Percentiles rank a stretch among this genome's conserved stretches.
These are phyloP conservation scores for Homarus gammarus DNA, from an alignment of 2,888 invertebrate species.

Conservation along the genomic window DNA sequence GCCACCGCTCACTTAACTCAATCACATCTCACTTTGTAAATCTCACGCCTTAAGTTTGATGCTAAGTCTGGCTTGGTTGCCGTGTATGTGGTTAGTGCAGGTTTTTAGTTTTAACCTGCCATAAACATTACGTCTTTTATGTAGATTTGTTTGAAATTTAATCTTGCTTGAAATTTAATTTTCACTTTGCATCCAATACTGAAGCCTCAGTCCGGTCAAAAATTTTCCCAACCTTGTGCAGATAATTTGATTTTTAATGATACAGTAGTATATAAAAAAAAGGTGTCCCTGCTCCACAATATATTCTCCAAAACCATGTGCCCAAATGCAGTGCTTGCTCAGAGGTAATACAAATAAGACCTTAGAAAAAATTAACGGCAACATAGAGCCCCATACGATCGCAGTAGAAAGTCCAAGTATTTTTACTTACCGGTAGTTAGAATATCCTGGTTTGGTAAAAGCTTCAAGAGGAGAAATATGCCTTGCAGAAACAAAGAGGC, in stretches of 20 bases:
- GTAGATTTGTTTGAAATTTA: conserved; percentile 21
- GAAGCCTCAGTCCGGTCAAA: conserved; percentile 67
- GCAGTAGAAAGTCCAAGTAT: not conserved
- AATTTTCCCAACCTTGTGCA: conserved; percentile 4
- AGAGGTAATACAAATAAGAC: conserved; percentile 55
- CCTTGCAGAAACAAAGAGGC: not conserved
- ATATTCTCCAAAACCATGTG: conserved; percentile 9
- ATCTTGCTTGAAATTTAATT: conserved; percentile 46
- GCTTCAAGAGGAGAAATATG: not conserved
- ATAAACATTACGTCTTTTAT: conserved; percentile 25
- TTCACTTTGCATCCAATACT: conserved; percentile 60
- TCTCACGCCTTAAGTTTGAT: conserved; percentile 60
- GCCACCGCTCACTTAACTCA: conserved; percentile 44
- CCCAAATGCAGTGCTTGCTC: conserved; percentile 62
- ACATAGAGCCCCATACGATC: conserved; percentile 8
- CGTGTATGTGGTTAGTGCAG: conserved; percentile 61
- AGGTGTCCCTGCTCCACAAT: conserved; percentile 4
- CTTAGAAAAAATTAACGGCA: not conserved
- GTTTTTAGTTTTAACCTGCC: conserved; percentile 39
- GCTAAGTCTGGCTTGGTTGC: conserved; percentile 60
- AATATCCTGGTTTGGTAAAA: not conserved
- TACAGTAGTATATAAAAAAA: not conserved
- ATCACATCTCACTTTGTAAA: conserved; percentile 30
- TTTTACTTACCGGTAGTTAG: conserved; percentile 4
- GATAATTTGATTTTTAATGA: not conserved